These are phyloP conservation scores for Onychostruthus taczanowskii DNA, from an alignment of 2,113 vertebrate species.

Conservation along the genomic window DNA sequence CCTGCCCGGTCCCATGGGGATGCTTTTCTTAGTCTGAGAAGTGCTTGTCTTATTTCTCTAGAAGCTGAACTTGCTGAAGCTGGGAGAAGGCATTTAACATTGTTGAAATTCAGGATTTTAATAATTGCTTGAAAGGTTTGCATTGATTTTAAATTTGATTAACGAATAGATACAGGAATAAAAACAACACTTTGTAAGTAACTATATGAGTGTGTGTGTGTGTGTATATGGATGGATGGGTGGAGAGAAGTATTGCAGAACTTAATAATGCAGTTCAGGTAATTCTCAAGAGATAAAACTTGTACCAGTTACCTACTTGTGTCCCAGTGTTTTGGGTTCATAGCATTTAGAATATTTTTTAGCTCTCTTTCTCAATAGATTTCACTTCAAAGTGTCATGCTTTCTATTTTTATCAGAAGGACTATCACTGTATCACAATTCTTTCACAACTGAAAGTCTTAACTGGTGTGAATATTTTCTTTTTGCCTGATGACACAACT, in stretches of 20 bases:
- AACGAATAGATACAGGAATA: background rate
- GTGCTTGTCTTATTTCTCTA: accelerated
- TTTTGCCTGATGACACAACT: slow-evolving; percentile 38
- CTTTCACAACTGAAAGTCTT: slow-evolving; percentile 34
- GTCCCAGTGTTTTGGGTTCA: background rate
- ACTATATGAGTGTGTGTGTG: background rate
- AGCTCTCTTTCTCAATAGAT: slow-evolving; percentile 2
- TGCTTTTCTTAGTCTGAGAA: background rate
- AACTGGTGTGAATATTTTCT: slow-evolving; percentile 48
- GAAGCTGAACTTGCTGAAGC: background rate
- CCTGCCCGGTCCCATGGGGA: background rate
- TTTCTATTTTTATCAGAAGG: slow-evolving; percentile 45
- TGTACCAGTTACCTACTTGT: background rate
- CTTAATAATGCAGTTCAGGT: background rate
- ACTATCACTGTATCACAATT: slow-evolving; percentile 40
- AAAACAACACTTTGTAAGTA: background rate
- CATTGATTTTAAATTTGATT: background rate
- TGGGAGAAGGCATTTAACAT: background rate
- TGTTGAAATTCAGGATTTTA: background rate
- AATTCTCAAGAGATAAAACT: background rate
- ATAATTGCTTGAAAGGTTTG: background rate
- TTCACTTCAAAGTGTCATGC: slow-evolving; percentile 34
- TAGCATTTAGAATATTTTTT: slow-evolving; percentile 2
- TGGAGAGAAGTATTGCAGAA: background rate
- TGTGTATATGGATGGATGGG: no score